Conservation (phyloP, 1,140 invertebrate genomes). For the Chironomus tepperi region DNA sequence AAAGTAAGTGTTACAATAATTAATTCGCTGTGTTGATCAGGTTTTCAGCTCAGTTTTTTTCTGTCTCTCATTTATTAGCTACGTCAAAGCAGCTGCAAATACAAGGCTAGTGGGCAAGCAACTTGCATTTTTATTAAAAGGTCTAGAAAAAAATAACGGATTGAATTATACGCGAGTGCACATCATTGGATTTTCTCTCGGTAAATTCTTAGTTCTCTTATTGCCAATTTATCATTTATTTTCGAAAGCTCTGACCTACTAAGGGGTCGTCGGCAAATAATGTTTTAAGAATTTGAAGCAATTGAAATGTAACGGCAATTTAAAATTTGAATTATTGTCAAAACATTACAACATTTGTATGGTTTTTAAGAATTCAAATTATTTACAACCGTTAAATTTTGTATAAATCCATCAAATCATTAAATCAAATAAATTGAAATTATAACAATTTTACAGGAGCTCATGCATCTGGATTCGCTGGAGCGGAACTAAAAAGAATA, state of each 20-base stretch:
- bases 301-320: no score
- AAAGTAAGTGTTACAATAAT: constrained; percentile 16
- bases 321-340: no score
- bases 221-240: no score
- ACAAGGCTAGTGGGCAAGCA: background rate
- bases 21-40: background rate
- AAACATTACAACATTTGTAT: no score
- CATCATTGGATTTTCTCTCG: constrained; percentile 72
- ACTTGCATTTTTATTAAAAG: constrained; percentile 18
- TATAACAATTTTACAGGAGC: constrained; percentile 64
- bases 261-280: no score
- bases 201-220: background rate
- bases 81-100: constrained; percentile 21
- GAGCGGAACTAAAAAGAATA: constrained; percentile 71
- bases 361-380: no score
- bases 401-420: no score
- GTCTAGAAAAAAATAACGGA: constrained; percentile 36
- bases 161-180: constrained; percentile 55
- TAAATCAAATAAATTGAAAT: no score
- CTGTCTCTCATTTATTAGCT: background rate
- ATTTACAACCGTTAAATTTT: no score
- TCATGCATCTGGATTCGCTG: constrained; percentile 89
- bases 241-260: no score
- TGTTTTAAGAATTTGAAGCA: no score
- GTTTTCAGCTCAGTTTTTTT: background rate